Percentiles rank a stretch among this genome's conserved stretches.
Evolutionary conservation across 2,113 vertebrate genomes (phyloP).

Genomic region (Pachypanchax playfairii): DNA sequence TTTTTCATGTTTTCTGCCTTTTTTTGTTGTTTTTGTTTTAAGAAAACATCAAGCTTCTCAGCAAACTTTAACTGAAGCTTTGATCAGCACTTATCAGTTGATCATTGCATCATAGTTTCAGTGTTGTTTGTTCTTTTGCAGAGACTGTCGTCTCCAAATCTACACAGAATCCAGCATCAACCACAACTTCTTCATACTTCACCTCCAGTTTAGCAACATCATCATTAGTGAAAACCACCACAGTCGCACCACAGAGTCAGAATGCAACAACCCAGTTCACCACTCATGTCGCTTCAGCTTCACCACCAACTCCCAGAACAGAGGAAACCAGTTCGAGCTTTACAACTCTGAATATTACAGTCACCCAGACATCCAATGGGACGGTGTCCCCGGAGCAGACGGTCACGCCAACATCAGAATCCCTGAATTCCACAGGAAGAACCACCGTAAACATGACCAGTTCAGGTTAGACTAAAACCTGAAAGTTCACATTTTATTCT

Average conservation of each 20-base stretch:
- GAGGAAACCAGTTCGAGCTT: neutral
- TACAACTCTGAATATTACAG: neutral
- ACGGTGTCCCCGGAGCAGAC: conserved; percentile 3
- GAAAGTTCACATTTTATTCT: neutral
- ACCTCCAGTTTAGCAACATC: neutral
- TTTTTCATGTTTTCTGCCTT: too few species aligned
- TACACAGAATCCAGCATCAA: fast-evolving
- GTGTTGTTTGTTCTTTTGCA: conserved; percentile 19
- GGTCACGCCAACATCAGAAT: neutral
- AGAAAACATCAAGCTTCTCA: too few species aligned
- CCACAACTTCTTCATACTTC: neutral
- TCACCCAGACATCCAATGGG: conserved; percentile 16
- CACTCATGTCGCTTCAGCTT: neutral
- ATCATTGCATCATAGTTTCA: neutral
- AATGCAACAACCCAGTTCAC: neutral
- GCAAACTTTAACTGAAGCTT: too few species aligned
- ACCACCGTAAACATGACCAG: conserved; percentile 11
- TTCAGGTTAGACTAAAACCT: conserved; percentile 48
- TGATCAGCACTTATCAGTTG: too few species aligned
- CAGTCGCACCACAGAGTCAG: neutral
- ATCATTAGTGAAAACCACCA: neutral
- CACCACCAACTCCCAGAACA: conserved; percentile 16
- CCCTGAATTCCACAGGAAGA: conserved; percentile 1
- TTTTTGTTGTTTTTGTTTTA: too few species aligned
- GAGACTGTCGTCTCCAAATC: neutral